Evolutionary conservation across 2,113 vertebrate species (phyloP).

Genomic region (Urocynchramus pylzowi): DNA sequence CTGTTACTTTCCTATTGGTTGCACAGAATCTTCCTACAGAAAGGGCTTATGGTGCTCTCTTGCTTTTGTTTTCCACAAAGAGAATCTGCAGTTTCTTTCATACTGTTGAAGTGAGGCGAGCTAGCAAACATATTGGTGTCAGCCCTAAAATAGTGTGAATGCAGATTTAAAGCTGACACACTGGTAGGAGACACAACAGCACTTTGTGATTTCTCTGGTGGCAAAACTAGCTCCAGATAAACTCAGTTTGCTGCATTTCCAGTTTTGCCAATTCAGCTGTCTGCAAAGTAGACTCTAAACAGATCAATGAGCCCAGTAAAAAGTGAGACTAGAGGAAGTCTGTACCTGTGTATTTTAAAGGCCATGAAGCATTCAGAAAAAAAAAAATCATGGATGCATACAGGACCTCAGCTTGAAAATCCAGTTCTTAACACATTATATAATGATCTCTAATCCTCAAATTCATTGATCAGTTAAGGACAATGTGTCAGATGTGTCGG

Average conservation of each 20-base stretch:
- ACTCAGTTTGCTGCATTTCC: background rate
- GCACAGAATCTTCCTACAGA: background rate
- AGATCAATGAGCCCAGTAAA: background rate
- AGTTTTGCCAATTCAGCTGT: background rate
- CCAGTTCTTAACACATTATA: background rate
- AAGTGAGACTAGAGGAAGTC: background rate
- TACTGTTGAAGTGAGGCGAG: background rate
- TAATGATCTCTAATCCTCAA: background rate
- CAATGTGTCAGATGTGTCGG: background rate
- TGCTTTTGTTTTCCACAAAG: background rate
- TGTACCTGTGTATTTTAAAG: background rate
- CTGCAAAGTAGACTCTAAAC: background rate
- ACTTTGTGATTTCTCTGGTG: background rate
- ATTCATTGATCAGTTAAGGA: background rate
- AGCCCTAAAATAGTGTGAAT: background rate
- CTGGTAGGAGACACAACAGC: background rate
- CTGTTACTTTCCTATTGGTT: background rate
- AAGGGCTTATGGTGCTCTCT: background rate
- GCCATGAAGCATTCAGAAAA: background rate
- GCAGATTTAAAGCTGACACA: background rate
- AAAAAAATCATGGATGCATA: background rate
- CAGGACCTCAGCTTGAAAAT: background rate
- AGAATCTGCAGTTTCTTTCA: background rate
- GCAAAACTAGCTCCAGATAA: background rate
- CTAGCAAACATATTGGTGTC: background rate